Evolutionary conservation across 2,888 invertebrate species (phyloP).

Genomic region (Charanyca ferruginea): DNA sequence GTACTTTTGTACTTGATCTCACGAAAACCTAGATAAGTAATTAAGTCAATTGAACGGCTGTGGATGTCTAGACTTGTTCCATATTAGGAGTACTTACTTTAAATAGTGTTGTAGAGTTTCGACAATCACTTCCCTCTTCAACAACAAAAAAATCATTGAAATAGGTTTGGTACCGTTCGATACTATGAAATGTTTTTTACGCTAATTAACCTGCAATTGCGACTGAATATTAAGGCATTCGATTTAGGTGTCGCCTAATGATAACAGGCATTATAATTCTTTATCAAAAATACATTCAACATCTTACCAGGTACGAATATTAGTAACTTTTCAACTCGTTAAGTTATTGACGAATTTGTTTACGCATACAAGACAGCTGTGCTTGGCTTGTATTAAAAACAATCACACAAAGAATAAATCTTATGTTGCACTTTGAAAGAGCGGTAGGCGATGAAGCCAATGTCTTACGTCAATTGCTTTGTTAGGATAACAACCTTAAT

Average conservation of each 20-base stretch:
- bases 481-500: slow-evolving; percentile 55
- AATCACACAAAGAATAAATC: slow-evolving; percentile 8
- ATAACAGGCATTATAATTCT: too few species aligned
- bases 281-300: too few species aligned
- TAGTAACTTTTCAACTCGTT: too few species aligned
- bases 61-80: slow-evolving; percentile 11
- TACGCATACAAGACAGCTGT: neutral
- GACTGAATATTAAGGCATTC: too few species aligned
- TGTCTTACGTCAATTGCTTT: slow-evolving; percentile 52
- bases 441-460: slow-evolving; percentile 38
- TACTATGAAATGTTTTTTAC: too few species aligned
- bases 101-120: slow-evolving; percentile 36
- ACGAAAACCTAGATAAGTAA: slow-evolving; percentile 1
- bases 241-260: too few species aligned
- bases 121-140: slow-evolving; percentile 51
- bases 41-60: slow-evolving; percentile 22
- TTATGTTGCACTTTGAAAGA: slow-evolving; percentile 33
- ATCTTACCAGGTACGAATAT: too few species aligned
- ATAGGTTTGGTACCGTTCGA: too few species aligned
- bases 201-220: too few species aligned
- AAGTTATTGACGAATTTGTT: too few species aligned
- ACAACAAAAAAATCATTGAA: too few species aligned
- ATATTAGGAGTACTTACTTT: slow-evolving; percentile 5
- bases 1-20: neutral
- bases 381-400: slow-evolving; percentile 8